Conservation (phyloP, 2,797 vertebrate genomes). For the Atherinosoma microstoma region DNA sequence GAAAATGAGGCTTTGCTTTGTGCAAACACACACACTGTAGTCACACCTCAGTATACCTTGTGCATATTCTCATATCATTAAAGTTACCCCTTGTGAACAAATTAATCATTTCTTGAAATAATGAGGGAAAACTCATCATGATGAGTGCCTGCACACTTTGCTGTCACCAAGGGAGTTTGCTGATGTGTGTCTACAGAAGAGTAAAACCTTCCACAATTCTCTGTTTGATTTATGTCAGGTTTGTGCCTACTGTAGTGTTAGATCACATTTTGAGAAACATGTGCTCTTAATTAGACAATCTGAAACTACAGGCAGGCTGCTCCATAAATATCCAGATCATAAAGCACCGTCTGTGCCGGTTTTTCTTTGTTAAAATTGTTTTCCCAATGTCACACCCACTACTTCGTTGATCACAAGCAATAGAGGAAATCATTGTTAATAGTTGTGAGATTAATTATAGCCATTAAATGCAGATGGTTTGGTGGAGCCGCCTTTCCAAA, state of each 20-base stretch:
- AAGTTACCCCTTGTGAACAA: neutral
- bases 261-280: conserved; percentile 8
- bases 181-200: conserved; percentile 4
- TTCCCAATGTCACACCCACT: neutral
- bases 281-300: conserved; percentile 11
- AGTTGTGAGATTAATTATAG: conserved; percentile 37
- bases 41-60: neutral
- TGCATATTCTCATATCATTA: conserved; percentile 5
- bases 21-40: neutral
- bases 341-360: conserved; percentile 22
- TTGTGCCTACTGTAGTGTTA: conserved; percentile 2
- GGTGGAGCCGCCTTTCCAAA: conserved; percentile 7
- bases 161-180: conserved; percentile 5
- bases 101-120: conserved; percentile 41
- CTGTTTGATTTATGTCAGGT: conserved; percentile 11
- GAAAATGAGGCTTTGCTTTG: neutral
- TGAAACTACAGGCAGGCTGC: neutral
- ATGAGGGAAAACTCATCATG: conserved; percentile 16
- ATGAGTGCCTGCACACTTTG: neutral
- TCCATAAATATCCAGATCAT: conserved; percentile 14
- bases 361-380: neutral
- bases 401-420: conserved; percentile 19
- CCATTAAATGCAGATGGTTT: conserved; percentile 37
- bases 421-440: conserved; percentile 29
- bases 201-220: conserved; percentile 13